These are phyloP conservation scores for Hippolais icterina DNA, from an alignment of 2,113 vertebrate species.

Conservation along the genomic window DNA sequence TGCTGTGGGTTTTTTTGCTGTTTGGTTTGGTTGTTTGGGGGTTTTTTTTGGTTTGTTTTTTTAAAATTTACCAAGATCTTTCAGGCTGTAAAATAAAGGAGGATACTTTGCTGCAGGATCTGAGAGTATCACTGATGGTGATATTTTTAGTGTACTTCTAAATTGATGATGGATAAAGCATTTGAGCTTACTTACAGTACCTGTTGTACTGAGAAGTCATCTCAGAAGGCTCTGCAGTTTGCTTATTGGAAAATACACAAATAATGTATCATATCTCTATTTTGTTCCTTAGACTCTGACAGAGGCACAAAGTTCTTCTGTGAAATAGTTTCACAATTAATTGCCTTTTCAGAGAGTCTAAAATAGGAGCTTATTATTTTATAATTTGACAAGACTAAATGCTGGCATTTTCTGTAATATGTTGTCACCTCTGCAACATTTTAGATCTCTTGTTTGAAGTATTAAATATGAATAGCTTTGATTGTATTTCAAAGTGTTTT, in stretches of 20 bases:
- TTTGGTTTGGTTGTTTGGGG: not conserved
- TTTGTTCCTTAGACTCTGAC: conserved; percentile 17
- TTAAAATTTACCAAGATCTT: too few relatives aligned
- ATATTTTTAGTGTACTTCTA: not conserved
- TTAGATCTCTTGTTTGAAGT: conserved; percentile 16
- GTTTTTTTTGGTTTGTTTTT: too few relatives aligned
- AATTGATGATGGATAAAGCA: not conserved
- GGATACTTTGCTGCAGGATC: not conserved
- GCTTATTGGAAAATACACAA: not conserved
- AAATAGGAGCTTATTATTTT: conserved; percentile 31
- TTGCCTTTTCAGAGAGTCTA: not conserved
- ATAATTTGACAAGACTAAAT: conserved; percentile 32
- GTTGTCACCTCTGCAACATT: conserved; percentile 8
- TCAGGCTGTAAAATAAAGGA: not conserved
- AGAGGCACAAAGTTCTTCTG: not conserved
- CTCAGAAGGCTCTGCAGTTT: not conserved
- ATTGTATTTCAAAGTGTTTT: conserved; percentile 34
- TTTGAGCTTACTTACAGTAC: not conserved
- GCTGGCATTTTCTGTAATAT: conserved; percentile 1
- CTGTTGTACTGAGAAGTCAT: not conserved
- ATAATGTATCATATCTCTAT: not conserved
- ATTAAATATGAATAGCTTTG: conserved; percentile 30
- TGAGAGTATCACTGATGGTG: not conserved
- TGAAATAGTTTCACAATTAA: conserved; percentile 32
- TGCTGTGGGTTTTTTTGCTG: too few relatives aligned